Conservation (phyloP, 2,888 invertebrate genomes). For the Pachydiplax longipennis region DNA sequence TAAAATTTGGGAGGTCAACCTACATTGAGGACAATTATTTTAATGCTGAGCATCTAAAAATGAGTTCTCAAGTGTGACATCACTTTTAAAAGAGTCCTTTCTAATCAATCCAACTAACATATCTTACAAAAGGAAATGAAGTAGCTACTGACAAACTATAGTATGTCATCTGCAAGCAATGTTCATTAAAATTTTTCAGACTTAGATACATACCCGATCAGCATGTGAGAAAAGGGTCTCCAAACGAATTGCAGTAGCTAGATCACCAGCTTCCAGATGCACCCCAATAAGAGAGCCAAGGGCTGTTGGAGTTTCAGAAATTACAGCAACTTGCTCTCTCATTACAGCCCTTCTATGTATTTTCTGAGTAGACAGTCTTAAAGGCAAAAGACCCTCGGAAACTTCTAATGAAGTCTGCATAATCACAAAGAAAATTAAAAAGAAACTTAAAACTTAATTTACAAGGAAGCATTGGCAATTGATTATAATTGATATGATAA, state of each 20-base stretch:
- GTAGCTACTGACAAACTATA: too few relatives aligned
- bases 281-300: constrained; percentile 61
- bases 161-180: too few relatives aligned
- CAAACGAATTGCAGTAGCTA: constrained; percentile 69
- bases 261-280: constrained; percentile 65
- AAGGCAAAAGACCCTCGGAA: background rate
- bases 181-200: background rate
- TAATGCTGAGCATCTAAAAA: too few relatives aligned
- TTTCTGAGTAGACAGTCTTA: background rate
- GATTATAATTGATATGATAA: too few relatives aligned
- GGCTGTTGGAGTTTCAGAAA: constrained; percentile 48
- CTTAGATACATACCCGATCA: constrained; percentile 54
- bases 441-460: too few relatives aligned
- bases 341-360: background rate
- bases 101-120: too few relatives aligned
- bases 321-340: background rate
- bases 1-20: too few relatives aligned
- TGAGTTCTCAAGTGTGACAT: too few relatives aligned
- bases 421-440: background rate
- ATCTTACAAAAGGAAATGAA: too few relatives aligned
- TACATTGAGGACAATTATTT: too few relatives aligned
- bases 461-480: too few relatives aligned
- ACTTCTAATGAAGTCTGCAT: background rate
- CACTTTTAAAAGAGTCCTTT: too few relatives aligned
- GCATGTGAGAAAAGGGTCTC: constrained; percentile 58